Evolutionary conservation across 2,888 invertebrate genomes (phyloP), one percentile per base, ranked within the genome.

Genomic region (Adineta ricciae): DNA sequence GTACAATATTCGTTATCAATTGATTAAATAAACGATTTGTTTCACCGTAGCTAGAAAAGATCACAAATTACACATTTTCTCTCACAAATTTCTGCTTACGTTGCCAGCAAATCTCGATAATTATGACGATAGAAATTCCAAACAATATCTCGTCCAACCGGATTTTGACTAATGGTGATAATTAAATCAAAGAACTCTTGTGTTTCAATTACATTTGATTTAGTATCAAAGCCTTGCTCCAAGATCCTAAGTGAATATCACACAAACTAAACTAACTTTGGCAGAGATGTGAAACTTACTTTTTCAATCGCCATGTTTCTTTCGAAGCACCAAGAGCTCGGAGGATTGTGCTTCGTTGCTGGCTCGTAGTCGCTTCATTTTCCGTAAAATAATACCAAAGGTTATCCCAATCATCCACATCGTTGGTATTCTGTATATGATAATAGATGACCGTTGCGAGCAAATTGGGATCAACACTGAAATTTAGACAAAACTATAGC

Each of bases 401-500:
- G 14, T 82, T 36, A 24, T 83, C 54, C 85, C 85, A 85, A 41
- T 85, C 85, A 24, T 85, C 85, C 19, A 84, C 32, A 54, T 84
- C 46, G n/a, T 85, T 83, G 3, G 85, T 73, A 82, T 85, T 85
- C 82, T 85, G 85, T 24, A 84, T 78, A 78, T 85, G 85, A 85
- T 85, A 85, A 49, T 85, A 38, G 8, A 84, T 72, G 2, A 84
- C 85, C 24, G 82, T 72, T 82, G 83, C n/a, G n/a, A 83, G 27
- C 21, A 27, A 49, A 38, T 46, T 50, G 21, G 84, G 46, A 21
- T 41, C 27, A 36, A 85, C 52, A 50, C 85, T 85, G 72, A 46
- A n/a, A n/a, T n/a, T n/a, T n/a, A n/a, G n/a, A n/a, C n/a, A n/a
- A n/a, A n/a, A n/a, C n/a, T n/a, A n/a, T n/a, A n/a, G n/a, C n/a